Evolutionary conservation across 64 coral and sea anemone genomes (phyloP), one percentile per base, ranked within the genome.

Genomic region (Montipora capricornis): DNA sequence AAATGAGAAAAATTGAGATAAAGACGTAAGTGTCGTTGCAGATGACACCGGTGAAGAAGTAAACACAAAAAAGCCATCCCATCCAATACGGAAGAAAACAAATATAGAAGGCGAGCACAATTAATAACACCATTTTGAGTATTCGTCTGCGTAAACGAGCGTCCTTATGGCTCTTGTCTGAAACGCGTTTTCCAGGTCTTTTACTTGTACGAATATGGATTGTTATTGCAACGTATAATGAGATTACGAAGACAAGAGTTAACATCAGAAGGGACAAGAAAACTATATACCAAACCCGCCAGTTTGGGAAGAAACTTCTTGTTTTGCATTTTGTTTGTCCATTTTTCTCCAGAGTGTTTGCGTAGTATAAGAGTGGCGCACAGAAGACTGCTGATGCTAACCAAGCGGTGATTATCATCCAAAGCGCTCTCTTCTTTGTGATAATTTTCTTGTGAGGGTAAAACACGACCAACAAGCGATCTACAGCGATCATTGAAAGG

Each of bases 71-170:
- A 4, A 97, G 75, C 48, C 92, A 94, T 5, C 88, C 57, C 2
- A 97, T 80, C 95, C 92, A 97, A 17, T 94, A 97, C 2, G 95
- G 95, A 5, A 97, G 88, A 90, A 93, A 26, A 26, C 26, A 26
- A 26, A 26, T 26, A 26, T 26, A 26, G 26, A 26, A 26, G 26
- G 26, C 26, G 26, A 26, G 26, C 26, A 26, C 26, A 26, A 26
- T 26, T 26, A 26, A 26, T 26, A 26, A 26, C 26, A 26, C 26
- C 26, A 26, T 26, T 26, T 26, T 26, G 26, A 26, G 26, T 26
- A 26, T 26, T 26, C 26, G 26, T 0, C 26, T 26, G 26, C 26
- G 26, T 26, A 26, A 26, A 26, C 26, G 26, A 26, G 26, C 26
- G 26, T 26, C 26, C 26, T 26, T 26, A 26, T 26, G 26, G 26